These are phyloP conservation scores for Eciton burchellii DNA, from an alignment of 1,140 invertebrate species.

Conservation along the genomic window DNA sequence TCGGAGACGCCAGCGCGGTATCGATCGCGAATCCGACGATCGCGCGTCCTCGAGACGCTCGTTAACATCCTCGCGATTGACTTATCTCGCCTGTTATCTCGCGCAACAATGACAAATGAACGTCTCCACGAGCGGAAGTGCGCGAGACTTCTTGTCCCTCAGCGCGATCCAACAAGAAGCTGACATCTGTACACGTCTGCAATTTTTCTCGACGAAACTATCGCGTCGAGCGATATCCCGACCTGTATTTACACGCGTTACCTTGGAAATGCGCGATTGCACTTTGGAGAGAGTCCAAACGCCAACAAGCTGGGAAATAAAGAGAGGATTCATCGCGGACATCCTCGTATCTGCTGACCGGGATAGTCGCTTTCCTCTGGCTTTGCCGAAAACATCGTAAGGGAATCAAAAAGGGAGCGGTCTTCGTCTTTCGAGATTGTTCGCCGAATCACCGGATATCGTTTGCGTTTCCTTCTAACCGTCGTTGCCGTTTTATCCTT, in stretches of 20 bases:
- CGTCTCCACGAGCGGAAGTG: background rate
- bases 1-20: slow-evolving; percentile 9
- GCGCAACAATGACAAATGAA: slow-evolving; percentile 47
- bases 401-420: slow-evolving; percentile 60
- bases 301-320: too few species aligned
- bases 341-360: slow-evolving; percentile 8
- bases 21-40: slow-evolving; percentile 57
- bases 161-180: background rate
- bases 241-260: slow-evolving; percentile 16
- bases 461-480: slow-evolving; percentile 63
- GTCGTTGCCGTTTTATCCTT: too few species aligned
- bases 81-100: slow-evolving; percentile 38
- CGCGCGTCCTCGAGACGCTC: slow-evolving; percentile 31
- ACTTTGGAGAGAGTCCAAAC: slow-evolving; percentile 27
- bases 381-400: slow-evolving; percentile 64
- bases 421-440: slow-evolving; percentile 58
- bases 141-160: background rate
- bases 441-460: slow-evolving; percentile 47
- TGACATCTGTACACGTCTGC: slow-evolving; percentile 3
- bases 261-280: slow-evolving; percentile 41
- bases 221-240: background rate
- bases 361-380: slow-evolving; percentile 20
- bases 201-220: slow-evolving; percentile 2
- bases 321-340: slow-evolving; percentile 17
- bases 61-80: slow-evolving; percentile 61